phyloP scores from a whole-genome alignment of 1,140 invertebrate genomes.

The Gryon sp. region DNA sequence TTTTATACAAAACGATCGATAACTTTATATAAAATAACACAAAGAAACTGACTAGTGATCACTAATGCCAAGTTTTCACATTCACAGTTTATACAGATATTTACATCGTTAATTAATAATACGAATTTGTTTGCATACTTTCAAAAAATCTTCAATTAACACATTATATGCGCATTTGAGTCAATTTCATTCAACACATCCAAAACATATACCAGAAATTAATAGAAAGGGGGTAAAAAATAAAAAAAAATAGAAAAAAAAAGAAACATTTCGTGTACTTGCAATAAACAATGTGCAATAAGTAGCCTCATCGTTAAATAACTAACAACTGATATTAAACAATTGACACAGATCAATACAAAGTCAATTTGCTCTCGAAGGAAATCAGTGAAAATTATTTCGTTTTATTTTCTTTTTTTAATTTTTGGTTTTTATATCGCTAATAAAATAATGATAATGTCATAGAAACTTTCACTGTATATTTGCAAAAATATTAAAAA shows the following conservation, averaged over 20 bases:
- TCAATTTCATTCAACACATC: slow-evolving; percentile 40
- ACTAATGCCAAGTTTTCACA: slow-evolving; percentile 62
- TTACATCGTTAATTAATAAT: slow-evolving; percentile 51
- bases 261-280: no score
- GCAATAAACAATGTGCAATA: no score
- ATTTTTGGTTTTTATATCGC: no score
- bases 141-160: slow-evolving; percentile 29
- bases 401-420: no score
- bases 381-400: slow-evolving; percentile 19
- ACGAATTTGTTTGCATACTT: slow-evolving; percentile 53
- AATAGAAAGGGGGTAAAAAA: slow-evolving; percentile 16
- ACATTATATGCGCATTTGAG: slow-evolving; percentile 9
- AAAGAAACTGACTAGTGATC: slow-evolving; percentile 63
- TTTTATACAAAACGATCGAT: slow-evolving; percentile 48
- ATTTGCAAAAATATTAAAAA: slow-evolving; percentile 41
- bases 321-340: slow-evolving; percentile 11
- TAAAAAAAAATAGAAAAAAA: neutral
- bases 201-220: slow-evolving; percentile 14
- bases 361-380: neutral
- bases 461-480: slow-evolving; percentile 23
- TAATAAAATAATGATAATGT: slow-evolving; percentile 24
- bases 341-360: neutral
- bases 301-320: slow-evolving; percentile 19
- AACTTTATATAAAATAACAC: no score
- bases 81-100: slow-evolving; percentile 62